Evolutionary conservation across 2,797 vertebrate genomes (phyloP).

Genomic region (Apodemus agrarius): DNA sequence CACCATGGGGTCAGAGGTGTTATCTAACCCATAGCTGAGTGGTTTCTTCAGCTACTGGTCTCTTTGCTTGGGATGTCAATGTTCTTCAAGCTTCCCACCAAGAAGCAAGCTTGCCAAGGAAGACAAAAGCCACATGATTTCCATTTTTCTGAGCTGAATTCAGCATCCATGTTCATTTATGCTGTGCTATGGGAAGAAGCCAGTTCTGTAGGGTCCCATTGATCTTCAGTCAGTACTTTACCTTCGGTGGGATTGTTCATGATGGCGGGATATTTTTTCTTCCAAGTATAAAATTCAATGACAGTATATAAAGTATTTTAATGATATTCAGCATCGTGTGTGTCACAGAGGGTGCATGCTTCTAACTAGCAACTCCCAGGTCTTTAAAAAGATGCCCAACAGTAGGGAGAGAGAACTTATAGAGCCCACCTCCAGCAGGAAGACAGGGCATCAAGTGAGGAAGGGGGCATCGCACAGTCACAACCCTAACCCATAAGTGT

Average conservation of each 20-base stretch:
- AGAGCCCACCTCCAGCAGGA: no score
- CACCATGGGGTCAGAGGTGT: rapidly evolving
- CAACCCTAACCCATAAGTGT: no score
- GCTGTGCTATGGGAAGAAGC: not conserved
- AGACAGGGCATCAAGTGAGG: no score
- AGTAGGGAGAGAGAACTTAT: no score
- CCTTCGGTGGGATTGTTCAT: not conserved
- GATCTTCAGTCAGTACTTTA: not conserved
- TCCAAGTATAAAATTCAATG: not conserved
- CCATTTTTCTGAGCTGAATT: not conserved
- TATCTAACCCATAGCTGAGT: not conserved
- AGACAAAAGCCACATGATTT: not conserved
- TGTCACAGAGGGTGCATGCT: not conserved
- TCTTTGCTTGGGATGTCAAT: not conserved
- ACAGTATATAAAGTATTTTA: not conserved
- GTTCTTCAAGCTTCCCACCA: not conserved
- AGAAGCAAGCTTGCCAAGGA: not conserved
- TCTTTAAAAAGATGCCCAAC: not conserved
- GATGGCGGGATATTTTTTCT: not conserved
- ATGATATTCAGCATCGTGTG: not conserved
- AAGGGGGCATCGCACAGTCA: no score
- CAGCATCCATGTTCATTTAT: not conserved
- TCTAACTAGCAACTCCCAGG: not conserved
- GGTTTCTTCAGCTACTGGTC: not conserved
- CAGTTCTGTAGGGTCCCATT: not conserved